Conservation (phyloP, 2,113 vertebrate species). For the Hippolais icterina region DNA sequence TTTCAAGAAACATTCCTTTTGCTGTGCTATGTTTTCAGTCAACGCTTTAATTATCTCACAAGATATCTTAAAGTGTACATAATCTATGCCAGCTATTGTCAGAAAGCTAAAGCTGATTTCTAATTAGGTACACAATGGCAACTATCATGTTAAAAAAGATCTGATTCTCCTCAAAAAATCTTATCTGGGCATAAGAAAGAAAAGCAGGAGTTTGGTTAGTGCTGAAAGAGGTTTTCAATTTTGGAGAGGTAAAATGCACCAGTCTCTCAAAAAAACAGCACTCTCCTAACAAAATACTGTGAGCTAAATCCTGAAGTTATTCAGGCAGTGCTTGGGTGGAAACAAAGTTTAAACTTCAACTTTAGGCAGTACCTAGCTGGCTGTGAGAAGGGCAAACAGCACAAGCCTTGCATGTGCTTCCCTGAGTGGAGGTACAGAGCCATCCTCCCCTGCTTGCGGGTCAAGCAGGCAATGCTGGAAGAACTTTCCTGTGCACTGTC, state of each 20-base stretch:
- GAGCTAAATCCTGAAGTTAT: neutral
- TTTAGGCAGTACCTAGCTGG: neutral
- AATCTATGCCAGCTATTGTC: constrained; percentile 14
- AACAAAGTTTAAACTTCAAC: neutral
- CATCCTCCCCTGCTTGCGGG: neutral
- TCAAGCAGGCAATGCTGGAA: neutral
- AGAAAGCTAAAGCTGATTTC: constrained; percentile 22
- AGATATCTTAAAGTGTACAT: constrained; percentile 8
- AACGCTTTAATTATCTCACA: constrained; percentile 52
- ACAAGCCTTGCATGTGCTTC: neutral
- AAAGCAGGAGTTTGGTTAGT: neutral
- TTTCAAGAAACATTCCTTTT: constrained; percentile 36
- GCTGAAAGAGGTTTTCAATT: neutral
- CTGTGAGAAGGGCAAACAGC: neutral
- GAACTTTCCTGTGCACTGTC: neutral
- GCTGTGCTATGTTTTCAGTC: constrained; percentile 39
- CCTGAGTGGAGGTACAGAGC: neutral
- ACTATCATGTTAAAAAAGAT: neutral
- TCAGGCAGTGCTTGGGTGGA: neutral
- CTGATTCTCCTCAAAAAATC: constrained; percentile 6
- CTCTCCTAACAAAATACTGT: neutral
- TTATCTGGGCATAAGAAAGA: neutral
- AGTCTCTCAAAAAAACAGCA: neutral
- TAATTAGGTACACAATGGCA: constrained; percentile 18
- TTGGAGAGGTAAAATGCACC: neutral